Conservation (phyloP, 2,888 invertebrate genomes). For the Andrena trimmerana region DNA sequence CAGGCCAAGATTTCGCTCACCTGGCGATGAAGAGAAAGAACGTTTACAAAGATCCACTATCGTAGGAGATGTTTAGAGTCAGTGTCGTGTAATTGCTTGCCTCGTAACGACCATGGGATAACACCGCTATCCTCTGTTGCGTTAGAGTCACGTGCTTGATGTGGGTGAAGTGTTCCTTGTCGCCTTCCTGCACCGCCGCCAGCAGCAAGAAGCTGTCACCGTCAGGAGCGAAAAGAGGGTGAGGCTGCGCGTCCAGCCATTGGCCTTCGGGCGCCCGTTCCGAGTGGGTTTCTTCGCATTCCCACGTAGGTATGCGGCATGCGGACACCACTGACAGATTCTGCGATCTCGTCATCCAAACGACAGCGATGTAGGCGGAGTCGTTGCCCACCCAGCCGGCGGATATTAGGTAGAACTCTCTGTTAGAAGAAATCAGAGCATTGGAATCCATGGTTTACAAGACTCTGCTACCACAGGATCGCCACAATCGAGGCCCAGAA, state of each 20-base stretch:
- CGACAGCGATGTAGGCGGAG: slow-evolving; percentile 92
- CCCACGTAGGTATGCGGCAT: slow-evolving; percentile 93
- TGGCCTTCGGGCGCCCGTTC: slow-evolving; percentile 94
- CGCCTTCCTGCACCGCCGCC: slow-evolving; percentile 94
- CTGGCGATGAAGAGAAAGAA: slow-evolving; percentile 59
- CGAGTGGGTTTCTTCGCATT: slow-evolving; percentile 94
- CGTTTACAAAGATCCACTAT: not conserved
- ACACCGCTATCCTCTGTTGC: slow-evolving; percentile 93
- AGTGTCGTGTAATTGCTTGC: slow-evolving; percentile 85
- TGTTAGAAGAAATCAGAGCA: slow-evolving; percentile 81
- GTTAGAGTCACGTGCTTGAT: slow-evolving; percentile 94
- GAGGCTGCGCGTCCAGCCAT: slow-evolving; percentile 94
- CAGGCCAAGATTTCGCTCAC: slow-evolving; percentile 91
- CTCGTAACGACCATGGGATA: slow-evolving; percentile 95
- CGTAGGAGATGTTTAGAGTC: not conserved
- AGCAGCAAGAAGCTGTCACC: slow-evolving; percentile 94
- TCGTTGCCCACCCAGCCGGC: slow-evolving; percentile 95
- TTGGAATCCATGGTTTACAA: not conserved
- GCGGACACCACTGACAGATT: slow-evolving; percentile 95
- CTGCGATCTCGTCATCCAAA: slow-evolving; percentile 97
- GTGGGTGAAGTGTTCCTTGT: slow-evolving; percentile 94
- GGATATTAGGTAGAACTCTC: slow-evolving; percentile 96
- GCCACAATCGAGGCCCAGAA: too few relatives aligned
- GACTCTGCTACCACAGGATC: too few relatives aligned
- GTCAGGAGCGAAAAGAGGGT: slow-evolving; percentile 93